phyloP scores from a whole-genome alignment of 2,888 invertebrate species.

The Diogma glabrata region DNA sequence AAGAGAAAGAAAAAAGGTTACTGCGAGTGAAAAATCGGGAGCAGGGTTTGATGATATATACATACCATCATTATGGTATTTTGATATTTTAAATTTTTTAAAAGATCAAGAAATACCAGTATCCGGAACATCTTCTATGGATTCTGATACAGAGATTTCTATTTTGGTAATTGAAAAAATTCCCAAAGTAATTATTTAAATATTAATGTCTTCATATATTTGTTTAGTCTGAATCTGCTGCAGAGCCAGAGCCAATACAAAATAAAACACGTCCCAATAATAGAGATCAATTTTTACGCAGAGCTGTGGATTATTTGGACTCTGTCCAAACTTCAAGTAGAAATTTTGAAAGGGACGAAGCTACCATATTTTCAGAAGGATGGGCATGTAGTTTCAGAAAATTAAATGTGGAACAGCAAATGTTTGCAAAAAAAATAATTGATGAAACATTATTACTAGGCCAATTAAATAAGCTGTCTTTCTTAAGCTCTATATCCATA shows the following conservation, averaged over 20 bases:
- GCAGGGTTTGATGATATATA: neutral
- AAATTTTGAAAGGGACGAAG: neutral
- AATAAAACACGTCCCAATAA: neutral
- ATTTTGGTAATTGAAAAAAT: neutral
- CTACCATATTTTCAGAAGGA: neutral
- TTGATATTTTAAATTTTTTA: neutral
- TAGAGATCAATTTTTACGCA: conserved; percentile 2
- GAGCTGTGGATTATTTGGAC: conserved; percentile 1
- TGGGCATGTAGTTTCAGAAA: neutral
- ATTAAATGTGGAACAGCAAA: neutral
- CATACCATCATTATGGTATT: neutral
- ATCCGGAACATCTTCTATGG: neutral
- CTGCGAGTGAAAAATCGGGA: neutral
- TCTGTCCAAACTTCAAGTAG: neutral
- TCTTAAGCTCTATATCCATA: neutral
- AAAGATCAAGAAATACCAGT: neutral
- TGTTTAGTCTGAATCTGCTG: neutral
- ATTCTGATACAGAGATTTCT: neutral
- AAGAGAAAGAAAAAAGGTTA: neutral
- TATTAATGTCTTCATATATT: neutral
- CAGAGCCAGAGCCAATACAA: neutral
- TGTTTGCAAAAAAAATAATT: neutral
- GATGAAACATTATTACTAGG: neutral
- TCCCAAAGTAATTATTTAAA: conserved; percentile 4
- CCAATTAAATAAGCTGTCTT: neutral